Evolutionary conservation across 2,797 vertebrate genomes (phyloP).

Genomic region (Enteromius thamalakanensis): DNA sequence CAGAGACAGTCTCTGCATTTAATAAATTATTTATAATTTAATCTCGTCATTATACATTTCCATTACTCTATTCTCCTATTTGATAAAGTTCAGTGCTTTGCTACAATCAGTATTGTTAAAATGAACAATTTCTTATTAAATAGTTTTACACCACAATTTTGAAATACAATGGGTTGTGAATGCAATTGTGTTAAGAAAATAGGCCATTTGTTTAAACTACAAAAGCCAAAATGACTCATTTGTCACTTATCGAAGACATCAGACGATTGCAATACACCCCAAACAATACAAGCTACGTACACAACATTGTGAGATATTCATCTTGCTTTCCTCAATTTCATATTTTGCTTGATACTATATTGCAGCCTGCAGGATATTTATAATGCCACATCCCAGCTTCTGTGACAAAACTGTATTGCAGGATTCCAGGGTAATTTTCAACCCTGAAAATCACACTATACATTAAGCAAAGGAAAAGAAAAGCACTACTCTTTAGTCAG

Average conservation of each 20-base stretch:
- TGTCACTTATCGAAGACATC: not conserved
- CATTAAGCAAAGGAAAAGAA: constrained; percentile 32
- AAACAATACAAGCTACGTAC: not conserved
- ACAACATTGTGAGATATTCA: not conserved
- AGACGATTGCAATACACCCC: not conserved
- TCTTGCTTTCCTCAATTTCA: not conserved
- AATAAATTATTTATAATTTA: too few species aligned
- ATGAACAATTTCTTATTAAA: not conserved
- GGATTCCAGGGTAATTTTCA: not conserved
- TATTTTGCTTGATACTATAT: not conserved
- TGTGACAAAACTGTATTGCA: not conserved
- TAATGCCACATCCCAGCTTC: not conserved
- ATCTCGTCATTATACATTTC: too few species aligned
- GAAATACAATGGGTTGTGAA: not conserved
- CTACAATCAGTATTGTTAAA: too few species aligned
- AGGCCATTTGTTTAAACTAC: not conserved
- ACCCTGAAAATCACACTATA: constrained; percentile 14
- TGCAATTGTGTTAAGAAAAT: not conserved
- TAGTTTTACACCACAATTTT: not conserved
- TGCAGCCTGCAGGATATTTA: not conserved
- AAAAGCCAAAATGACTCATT: constrained; percentile 7
- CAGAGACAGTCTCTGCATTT: too few species aligned
- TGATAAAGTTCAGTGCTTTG: too few species aligned
- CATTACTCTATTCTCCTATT: too few species aligned
- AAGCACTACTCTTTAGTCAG: constrained; percentile 6